Evolutionary conservation across 1,140 invertebrate species (phyloP).

Genomic region (Zaprionus capensis): DNA sequence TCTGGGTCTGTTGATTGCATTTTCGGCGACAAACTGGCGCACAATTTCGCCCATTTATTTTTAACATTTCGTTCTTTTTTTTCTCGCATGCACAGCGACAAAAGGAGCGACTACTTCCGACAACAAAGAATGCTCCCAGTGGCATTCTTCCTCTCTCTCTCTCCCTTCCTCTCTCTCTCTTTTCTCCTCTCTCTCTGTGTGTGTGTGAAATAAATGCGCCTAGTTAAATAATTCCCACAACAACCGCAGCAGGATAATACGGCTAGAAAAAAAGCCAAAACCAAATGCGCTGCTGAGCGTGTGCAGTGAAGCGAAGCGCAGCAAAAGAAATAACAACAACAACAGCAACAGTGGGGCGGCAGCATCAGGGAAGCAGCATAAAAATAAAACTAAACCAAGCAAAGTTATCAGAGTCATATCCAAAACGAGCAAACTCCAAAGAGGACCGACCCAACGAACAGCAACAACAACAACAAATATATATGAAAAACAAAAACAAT

Average conservation of each 20-base stretch:
- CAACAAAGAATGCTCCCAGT: slow-evolving; percentile 37
- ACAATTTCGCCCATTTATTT: slow-evolving; percentile 68
- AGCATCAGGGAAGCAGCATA: slow-evolving; percentile 30
- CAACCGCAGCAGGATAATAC: slow-evolving; percentile 40
- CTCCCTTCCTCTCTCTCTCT: background rate
- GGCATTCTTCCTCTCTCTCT: background rate
- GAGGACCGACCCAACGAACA: slow-evolving; percentile 11
- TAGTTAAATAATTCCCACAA: slow-evolving; percentile 69
- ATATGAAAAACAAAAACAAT: slow-evolving; percentile 43
- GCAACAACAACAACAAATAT: slow-evolving; percentile 19
- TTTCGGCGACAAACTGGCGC: slow-evolving; percentile 67
- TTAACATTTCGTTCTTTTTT: slow-evolving; percentile 29
- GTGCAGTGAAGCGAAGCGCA: slow-evolving; percentile 71
- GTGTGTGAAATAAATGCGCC: slow-evolving; percentile 57
- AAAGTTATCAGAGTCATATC: slow-evolving; percentile 29
- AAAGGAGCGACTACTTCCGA: slow-evolving; percentile 51
- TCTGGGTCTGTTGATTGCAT: slow-evolving; percentile 74
- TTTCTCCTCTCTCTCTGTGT: slow-evolving; percentile 12
- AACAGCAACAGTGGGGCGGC: slow-evolving; percentile 2
- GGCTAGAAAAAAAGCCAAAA: slow-evolving; percentile 14
- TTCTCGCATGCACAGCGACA: slow-evolving; percentile 35
- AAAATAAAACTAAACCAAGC: slow-evolving; percentile 57
- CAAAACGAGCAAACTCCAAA: slow-evolving; percentile 27
- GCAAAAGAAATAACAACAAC: slow-evolving; percentile 33
- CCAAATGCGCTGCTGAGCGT: slow-evolving; percentile 55